Conservation (phyloP, 2,888 invertebrate species). For the Netelia inedita region DNA sequence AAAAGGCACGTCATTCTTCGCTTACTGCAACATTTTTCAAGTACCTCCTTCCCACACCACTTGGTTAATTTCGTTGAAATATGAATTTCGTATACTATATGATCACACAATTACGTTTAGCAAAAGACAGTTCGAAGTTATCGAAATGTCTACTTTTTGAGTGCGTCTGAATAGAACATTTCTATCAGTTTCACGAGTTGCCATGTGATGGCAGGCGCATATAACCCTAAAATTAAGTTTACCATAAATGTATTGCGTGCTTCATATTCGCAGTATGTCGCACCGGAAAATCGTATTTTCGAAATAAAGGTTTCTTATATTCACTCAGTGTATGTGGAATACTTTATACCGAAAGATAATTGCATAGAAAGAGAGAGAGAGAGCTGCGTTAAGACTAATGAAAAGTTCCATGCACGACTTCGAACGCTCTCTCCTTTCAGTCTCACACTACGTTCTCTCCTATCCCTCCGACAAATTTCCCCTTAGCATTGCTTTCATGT, state of each 20-base stretch:
- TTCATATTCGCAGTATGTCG: slow-evolving; percentile 11
- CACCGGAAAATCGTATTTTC: background rate
- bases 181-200: too few species aligned
- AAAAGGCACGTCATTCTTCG: slow-evolving; percentile 3
- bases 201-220: background rate
- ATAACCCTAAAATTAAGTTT: background rate
- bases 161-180: too few species aligned
- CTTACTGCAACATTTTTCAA: slow-evolving; percentile 5
- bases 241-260: slow-evolving; percentile 8
- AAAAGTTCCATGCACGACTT: slow-evolving; percentile 13
- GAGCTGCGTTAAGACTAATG: slow-evolving; percentile 16
- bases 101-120: slow-evolving; percentile 5
- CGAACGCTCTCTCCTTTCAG: slow-evolving; percentile 7
- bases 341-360: slow-evolving; percentile 15
- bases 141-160: too few species aligned
- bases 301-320: background rate
- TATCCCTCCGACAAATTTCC: background rate
- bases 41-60: slow-evolving; percentile 7
- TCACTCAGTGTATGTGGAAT: background rate
- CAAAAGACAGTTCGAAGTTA: background rate
- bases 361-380: slow-evolving; percentile 13
- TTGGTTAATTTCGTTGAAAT: slow-evolving; percentile 9
- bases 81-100: slow-evolving; percentile 12
- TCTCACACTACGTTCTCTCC: too few species aligned
- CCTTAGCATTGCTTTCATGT: slow-evolving; percentile 10